phyloP scores from a whole-genome alignment of 2,113 vertebrate genomes.

The Bubo bubo region DNA sequence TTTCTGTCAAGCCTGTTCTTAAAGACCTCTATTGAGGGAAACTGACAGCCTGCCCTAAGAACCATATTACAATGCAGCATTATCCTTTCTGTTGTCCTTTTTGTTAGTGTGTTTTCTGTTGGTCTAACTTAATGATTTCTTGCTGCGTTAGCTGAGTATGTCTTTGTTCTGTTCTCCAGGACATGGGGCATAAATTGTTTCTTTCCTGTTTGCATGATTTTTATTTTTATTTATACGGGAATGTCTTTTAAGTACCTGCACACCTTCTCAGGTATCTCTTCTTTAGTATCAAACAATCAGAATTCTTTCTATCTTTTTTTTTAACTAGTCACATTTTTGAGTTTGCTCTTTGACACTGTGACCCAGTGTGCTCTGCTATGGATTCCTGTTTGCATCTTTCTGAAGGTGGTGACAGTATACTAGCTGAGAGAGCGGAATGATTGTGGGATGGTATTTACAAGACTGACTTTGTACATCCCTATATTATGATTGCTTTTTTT shows the following conservation, averaged over 20 bases:
- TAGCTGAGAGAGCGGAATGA: not conserved
- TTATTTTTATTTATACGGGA: not conserved
- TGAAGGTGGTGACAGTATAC: not conserved
- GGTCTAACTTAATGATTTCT: not conserved
- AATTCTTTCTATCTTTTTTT: not conserved
- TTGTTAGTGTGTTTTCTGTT: not conserved
- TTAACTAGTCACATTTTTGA: not conserved
- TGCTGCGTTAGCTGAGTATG: not conserved
- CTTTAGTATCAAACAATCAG: not conserved
- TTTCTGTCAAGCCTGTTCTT: not conserved
- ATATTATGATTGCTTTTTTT: not conserved
- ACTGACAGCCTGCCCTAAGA: not conserved
- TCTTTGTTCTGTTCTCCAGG: not conserved
- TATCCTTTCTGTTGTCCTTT: not conserved
- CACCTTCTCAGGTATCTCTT: not conserved
- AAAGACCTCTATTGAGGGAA: not conserved
- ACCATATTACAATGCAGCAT: not conserved
- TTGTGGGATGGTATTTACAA: not conserved
- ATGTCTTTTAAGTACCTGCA: not conserved
- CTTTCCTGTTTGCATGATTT: not conserved
- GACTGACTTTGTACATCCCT: not conserved
- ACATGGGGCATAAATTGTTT: not conserved
- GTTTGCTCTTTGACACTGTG: not conserved
- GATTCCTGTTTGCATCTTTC: not conserved
- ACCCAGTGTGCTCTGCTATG: not conserved